phyloP scores from a whole-genome alignment of 64 coral and sea anemone genomes.

The Exaiptasia diaphana region DNA sequence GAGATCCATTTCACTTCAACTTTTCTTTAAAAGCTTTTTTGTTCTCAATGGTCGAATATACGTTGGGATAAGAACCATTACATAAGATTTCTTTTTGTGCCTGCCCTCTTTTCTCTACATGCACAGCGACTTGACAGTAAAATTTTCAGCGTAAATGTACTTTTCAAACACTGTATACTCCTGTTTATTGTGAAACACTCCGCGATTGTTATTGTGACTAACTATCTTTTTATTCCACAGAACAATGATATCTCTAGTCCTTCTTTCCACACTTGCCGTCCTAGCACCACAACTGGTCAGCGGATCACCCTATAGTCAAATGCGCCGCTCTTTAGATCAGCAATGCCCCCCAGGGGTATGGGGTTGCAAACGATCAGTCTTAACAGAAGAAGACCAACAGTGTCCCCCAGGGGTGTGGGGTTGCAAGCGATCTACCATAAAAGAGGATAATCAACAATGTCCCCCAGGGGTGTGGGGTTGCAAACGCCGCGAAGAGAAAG shows the following conservation, averaged over 20 bases:
- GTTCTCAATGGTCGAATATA: no score
- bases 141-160: no score
- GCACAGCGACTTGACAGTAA: no score
- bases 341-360: constrained; percentile 54
- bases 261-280: not conserved
- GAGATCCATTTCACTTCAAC: no score
- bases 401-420: constrained; percentile 57
- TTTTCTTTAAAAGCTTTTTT: no score
- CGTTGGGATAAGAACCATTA: no score
- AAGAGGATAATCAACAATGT: constrained; percentile 23
- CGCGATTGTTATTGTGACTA: no score
- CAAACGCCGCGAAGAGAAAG: not conserved
- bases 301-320: constrained; percentile 4
- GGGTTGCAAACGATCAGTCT: constrained; percentile 33
- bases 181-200: no score
- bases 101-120: no score
- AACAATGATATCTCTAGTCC: not conserved
- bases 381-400: not conserved
- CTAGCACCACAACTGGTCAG: not conserved
- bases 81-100: no score
- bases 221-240: not conserved
- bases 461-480: constrained; percentile 57
- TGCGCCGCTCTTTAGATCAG: constrained; percentile 16
- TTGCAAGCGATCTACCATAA: constrained; percentile 41
- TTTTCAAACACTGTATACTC: no score